Base-by-base conservation (phyloP, 2,888 invertebrate species). In the Drosophila vallismaia region DNA sequence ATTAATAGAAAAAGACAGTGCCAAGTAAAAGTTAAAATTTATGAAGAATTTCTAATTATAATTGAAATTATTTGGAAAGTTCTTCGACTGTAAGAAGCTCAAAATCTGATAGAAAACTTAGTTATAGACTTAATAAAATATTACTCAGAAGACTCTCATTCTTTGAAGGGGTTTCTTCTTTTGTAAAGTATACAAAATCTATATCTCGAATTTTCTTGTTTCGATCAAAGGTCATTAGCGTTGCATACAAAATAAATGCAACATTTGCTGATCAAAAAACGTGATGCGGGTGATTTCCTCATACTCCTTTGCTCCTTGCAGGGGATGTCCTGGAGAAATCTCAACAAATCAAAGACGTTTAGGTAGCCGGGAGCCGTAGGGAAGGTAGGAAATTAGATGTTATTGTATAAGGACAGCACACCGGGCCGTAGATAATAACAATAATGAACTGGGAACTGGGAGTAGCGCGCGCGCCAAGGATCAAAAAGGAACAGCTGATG, bases 371-470 rank as follows among this genome's bases (percentile, higher is more conserved):
- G 57, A 55, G 56, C 38, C 40, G 29, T 2, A 31, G 4, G 60
- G 46, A 24, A 66, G 69, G 69, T 70, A 70, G 64, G 71, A 88
- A 83, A 89, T 85, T 85, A 86, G 79, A 88, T 86, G 86, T 85
- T 88, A 88, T 86, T 89, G 88, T 86, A 80, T 86, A 70, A 58
- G 67, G 71, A 19, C 19, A 84, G 77, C 87, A 85, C 86, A 86
- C 89, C 86, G 88, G 86, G 89, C 86, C 89, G 89, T 88, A 71
- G 88, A 83, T 87, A 83, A 83, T 88, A 88, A 81, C 74, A 86
- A 80, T 86, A 74, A 86, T 72, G 76, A 46, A 7, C 19, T 44
- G 45, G 40, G 76, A 46, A 7, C 19, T 44, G 45, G 40, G 26
- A 48, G 31, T 64, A 64, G 60, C 76, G 75, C 88, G 74, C 79